Base-by-base conservation (phyloP, 2,888 invertebrate genomes). In the Lagria hirta region DNA sequence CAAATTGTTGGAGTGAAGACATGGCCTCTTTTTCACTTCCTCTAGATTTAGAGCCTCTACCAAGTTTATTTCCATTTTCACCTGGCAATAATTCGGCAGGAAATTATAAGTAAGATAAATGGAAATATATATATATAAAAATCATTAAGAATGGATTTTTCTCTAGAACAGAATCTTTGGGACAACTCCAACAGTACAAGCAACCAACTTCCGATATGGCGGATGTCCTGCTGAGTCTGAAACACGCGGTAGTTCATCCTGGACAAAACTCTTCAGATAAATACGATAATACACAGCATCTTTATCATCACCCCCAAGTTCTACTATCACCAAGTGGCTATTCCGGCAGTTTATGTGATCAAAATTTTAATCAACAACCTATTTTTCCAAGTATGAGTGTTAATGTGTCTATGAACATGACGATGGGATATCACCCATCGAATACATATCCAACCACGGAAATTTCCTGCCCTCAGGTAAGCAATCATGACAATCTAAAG, bases 391-490 rank as follows among this genome's bases (percentile, higher is more conserved):
- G 92, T 62, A 95, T 96, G 95, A 92, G 91, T 63, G 94, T 96
- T 54, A 96, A 96, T 66, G 93, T 96, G 0, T 90, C 89, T 58
- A 96, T 96, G 95, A 95, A 94, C 70, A 96, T 96, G 95, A 95
- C 95, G 42, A 94, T 95, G 87, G 84, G 84, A 1, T 84, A 84
- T 57, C 79, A 79, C 63, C 72, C 61, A 55, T 73, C 64, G 66
- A 72, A 71, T 65, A 58, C 55, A 32, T 69, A 69, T 50, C 64
- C 68, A 12, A 71, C 69, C 1, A 73, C 79, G 0, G 82, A 82
- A 51, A 76, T 82, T 56, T 72, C 80, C 1, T 86, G 85, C 62
- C 83, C 86, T 4, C 86, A 85, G 77, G 84, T 84, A 66, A 54
- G 56, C 34, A 11, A 12, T 33, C 7, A n/a, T n/a, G n/a, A n/a